Base-by-base conservation (phyloP, 2,888 invertebrate species). In the Coenonympha glycerion region DNA sequence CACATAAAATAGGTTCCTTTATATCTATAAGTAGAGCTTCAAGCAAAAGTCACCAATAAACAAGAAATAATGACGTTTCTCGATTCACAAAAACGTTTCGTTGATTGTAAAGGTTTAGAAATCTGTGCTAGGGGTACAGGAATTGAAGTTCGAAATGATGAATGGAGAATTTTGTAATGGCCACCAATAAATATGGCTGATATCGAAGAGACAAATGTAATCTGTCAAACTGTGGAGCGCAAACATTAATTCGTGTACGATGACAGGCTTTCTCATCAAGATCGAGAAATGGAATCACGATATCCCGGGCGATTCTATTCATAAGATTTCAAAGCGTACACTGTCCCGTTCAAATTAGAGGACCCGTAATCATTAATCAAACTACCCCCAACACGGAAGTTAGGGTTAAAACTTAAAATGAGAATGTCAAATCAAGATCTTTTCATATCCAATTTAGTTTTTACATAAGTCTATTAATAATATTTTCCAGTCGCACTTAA, bases 361-460 rank as follows among this genome's bases (percentile, higher is more conserved):
- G 57, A 52, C 56, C 21, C 48, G 63, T 67, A 66, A 76, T n/a
- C n/a, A n/a, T 75, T 74, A 74, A 74, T 73, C 65, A 69, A 66
- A 53, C 47, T 50, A 51, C 42, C 50, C 46, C 36, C 37, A 28
- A 18, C 11, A 22, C 34, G 34, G 45, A 21, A 44, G 36, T 40
- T 40, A 39, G 26, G 48, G 45, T 33, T 15, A 16, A 42, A 42
- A 42, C 16, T 41, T n/a, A n/a, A n/a, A n/a, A n/a, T n/a, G n/a
- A n/a, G n/a, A n/a, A n/a, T n/a, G n/a, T n/a, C n/a, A n/a, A n/a
- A n/a, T n/a, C n/a, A n/a, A n/a, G n/a, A n/a, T n/a, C n/a, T n/a
- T n/a, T n/a, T n/a, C n/a, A n/a, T n/a, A n/a, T n/a, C n/a, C n/a
- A n/a, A n/a, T n/a, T n/a, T n/a, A n/a, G n/a, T n/a, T n/a, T n/a